phyloP scores from a whole-genome alignment of 1,140 invertebrate genomes.

The Drosophila nikananu region DNA sequence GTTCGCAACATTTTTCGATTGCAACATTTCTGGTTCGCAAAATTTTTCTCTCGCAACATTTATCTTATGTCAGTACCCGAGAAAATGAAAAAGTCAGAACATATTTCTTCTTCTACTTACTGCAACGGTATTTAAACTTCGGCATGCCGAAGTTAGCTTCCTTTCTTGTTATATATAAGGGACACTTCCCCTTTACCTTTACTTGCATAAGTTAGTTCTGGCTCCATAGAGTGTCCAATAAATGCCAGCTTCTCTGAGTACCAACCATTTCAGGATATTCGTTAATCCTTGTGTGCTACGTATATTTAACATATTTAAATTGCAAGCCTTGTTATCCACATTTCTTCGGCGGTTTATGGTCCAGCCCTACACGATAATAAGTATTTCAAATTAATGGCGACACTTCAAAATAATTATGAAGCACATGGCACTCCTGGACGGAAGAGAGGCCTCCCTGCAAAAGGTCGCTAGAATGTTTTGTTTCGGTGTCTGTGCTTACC shows the following conservation, averaged over 20 bases:
- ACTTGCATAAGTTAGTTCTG: background rate
- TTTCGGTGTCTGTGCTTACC: conserved; percentile 63
- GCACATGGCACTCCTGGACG: conserved; percentile 58
- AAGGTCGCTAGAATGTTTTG: conserved; percentile 11
- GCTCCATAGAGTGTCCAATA: background rate
- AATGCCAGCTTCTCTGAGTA: conserved; percentile 2
- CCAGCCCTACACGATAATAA: conserved; percentile 63
- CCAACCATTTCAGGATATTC: background rate
- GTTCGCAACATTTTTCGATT: too few species aligned
- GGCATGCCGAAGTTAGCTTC: too few species aligned
- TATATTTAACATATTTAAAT: conserved; percentile 80
- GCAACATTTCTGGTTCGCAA: too few species aligned
- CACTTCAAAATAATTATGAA: conserved; percentile 83
- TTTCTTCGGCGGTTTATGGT: conserved; percentile 66
- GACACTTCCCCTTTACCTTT: too few species aligned
- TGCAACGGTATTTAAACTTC: too few species aligned
- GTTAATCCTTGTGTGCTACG: conserved; percentile 5
- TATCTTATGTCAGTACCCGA: too few species aligned
- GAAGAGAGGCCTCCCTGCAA: background rate
- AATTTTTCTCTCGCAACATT: too few species aligned
- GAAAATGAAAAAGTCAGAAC: too few species aligned
- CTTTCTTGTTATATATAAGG: too few species aligned
- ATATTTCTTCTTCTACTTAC: too few species aligned
- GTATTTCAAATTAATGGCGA: conserved; percentile 78
- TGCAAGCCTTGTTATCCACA: conserved; percentile 63